phyloP scores from a whole-genome alignment of 2,113 vertebrate species.

The Microtus richardsoni region DNA sequence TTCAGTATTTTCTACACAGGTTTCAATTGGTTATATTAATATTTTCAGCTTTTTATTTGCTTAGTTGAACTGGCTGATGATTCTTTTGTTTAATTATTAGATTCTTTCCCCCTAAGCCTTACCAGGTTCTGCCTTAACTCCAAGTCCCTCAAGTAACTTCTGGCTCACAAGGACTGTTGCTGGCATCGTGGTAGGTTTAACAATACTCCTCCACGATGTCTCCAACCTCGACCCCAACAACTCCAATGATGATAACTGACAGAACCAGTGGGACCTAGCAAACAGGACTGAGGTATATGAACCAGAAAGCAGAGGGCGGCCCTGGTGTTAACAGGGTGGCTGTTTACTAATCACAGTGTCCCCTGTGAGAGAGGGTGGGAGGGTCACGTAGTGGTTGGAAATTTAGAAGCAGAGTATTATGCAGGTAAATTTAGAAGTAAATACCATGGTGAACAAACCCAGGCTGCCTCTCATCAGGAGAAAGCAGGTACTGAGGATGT shows the following conservation, averaged over 20 bases:
- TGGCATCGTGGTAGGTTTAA: neutral
- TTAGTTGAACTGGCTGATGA: neutral
- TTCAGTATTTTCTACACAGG: neutral
- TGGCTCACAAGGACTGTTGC: neutral
- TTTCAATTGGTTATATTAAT: neutral
- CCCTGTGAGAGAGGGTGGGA: neutral
- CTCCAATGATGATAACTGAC: neutral
- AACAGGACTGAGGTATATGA: neutral
- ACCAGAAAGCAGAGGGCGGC: neutral
- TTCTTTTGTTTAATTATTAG: neutral
- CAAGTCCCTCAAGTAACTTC: neutral
- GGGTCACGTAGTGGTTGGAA: neutral
- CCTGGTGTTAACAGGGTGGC: neutral
- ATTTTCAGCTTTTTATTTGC: neutral
- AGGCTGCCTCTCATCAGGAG: neutral
- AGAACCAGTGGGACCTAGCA: neutral
- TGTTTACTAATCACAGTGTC: neutral
- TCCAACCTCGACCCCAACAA: neutral
- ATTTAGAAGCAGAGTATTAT: neutral
- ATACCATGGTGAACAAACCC: neutral
- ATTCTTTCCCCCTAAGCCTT: neutral
- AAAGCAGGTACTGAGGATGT: neutral
- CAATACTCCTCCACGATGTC: neutral
- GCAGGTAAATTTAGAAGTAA: neutral
- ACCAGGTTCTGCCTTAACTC: neutral